Base-by-base conservation (phyloP, 2,797 vertebrate genomes). In the Phalanger gymnotis region DNA sequence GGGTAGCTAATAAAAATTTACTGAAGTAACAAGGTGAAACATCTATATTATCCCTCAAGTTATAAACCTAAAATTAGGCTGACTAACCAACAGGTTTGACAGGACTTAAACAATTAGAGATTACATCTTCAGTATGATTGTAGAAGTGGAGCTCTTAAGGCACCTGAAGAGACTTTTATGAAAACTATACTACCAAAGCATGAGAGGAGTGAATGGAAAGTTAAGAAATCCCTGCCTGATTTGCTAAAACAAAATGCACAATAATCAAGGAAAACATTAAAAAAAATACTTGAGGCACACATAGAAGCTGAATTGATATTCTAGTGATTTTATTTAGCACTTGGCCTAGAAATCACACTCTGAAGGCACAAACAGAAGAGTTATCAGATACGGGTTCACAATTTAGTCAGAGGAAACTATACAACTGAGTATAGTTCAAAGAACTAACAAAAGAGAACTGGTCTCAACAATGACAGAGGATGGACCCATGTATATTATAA, bases 191-290 rank as follows among this genome's bases (percentile, higher is more conserved):
- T 92, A 28, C 14, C 25, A 89, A 97, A 81, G n/a, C 91, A 94
- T 92, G 94, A 89, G 58, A 95, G 14, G 4, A 94, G 13, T 91
- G 66, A 47, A 61, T 73, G 40, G 90, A 53, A 95, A 96, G 19
- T 66, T 51, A 51, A 87, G 1, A 3, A 81, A 25, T 27, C 53
- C 51, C 51, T 94, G 31, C 51, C 51, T 61, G 52, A 22, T 61
- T 94, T 54, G 22, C 55, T 91, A 96, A 97, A 96, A 90, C 54
- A 90, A 11, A 95, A 97, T 95, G 61, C 92, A 94, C 25, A 94
- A 61, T 12, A 94, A 61, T 12, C 92, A 92, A 58, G 53, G 81
- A 89, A 91, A 96, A 90, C 91, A 95, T 95, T 96, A 90, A 96
- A 94, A 94, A 94, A 47, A 25, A 95, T 0, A 40, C 16, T 73